Percentiles rank a stretch among this genome's conserved stretches.
Evolutionary conservation across 2,797 vertebrate genomes (phyloP).

Genomic region (Platyrinchus mystaceus): DNA sequence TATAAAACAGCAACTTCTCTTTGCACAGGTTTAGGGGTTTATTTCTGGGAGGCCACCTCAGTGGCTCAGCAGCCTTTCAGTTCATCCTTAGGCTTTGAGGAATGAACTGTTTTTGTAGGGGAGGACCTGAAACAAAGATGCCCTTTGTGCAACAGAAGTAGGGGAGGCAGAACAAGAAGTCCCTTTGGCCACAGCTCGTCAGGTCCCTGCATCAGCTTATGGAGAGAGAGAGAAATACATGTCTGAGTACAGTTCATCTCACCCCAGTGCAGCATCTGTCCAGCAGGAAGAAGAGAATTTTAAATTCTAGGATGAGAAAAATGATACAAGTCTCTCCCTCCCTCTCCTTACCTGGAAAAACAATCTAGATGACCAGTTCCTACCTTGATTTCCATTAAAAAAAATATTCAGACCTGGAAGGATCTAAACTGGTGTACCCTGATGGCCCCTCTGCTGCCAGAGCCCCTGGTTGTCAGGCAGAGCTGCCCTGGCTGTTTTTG

Average conservation of each 20-base stretch:
- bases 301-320: background rate
- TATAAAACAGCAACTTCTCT: background rate
- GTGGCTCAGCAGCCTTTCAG: background rate
- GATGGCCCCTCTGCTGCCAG: background rate
- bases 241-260: background rate
- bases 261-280: background rate
- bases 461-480: background rate
- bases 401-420: background rate
- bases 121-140: background rate
- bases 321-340: background rate
- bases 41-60: background rate
- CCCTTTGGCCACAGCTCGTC: background rate
- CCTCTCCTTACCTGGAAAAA: background rate
- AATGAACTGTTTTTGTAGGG: background rate
- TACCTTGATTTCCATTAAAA: background rate
- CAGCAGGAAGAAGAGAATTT: background rate
- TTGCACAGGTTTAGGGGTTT: background rate
- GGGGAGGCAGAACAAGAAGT: background rate
- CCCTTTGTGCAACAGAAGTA: background rate
- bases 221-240: background rate
- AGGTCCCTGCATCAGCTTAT: background rate
- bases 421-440: background rate
- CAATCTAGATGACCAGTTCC: background rate
- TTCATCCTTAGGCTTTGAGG: background rate
- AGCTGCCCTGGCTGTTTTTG: background rate